Conservation (phyloP, 2,888 invertebrate species). For the Drosophila yooni region DNA sequence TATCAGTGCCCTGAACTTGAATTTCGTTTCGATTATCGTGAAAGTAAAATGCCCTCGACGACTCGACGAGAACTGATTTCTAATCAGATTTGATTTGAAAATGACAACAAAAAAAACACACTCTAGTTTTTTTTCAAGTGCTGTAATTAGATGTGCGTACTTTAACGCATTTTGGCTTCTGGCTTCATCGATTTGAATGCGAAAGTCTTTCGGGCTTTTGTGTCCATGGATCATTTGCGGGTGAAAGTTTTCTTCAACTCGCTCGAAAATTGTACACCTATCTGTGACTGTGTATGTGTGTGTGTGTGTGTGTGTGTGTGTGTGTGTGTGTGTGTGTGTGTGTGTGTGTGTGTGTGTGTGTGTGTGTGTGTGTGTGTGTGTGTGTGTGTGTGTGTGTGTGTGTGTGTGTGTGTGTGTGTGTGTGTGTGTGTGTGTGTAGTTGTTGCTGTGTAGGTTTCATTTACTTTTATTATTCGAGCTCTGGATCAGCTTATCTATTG, state of each 20-base stretch:
- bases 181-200: slow-evolving; percentile 47
- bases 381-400: not conserved
- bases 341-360: not conserved
- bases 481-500: slow-evolving; percentile 74
- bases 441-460: slow-evolving; percentile 63
- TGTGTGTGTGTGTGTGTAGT: not conserved
- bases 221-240: slow-evolving; percentile 74
- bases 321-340: not conserved
- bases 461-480: slow-evolving; percentile 66
- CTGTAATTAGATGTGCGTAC: slow-evolving; percentile 69
- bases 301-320: not conserved
- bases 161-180: slow-evolving; percentile 37
- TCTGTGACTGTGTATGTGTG: not conserved
- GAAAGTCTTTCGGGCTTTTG: slow-evolving; percentile 44
- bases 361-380: not conserved
- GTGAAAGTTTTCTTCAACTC: slow-evolving; percentile 71
- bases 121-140: slow-evolving; percentile 25
- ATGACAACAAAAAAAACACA: not conserved
- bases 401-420: not conserved
- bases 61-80: slow-evolving; percentile 65
- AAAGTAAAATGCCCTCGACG: slow-evolving; percentile 53
- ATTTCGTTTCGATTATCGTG: slow-evolving; percentile 61
- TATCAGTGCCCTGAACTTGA: slow-evolving; percentile 71
- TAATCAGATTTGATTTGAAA: slow-evolving; percentile 55
- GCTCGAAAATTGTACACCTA: slow-evolving; percentile 40